phyloP scores from a whole-genome alignment of 2,888 invertebrate species.

The Schizaphis graminum region DNA sequence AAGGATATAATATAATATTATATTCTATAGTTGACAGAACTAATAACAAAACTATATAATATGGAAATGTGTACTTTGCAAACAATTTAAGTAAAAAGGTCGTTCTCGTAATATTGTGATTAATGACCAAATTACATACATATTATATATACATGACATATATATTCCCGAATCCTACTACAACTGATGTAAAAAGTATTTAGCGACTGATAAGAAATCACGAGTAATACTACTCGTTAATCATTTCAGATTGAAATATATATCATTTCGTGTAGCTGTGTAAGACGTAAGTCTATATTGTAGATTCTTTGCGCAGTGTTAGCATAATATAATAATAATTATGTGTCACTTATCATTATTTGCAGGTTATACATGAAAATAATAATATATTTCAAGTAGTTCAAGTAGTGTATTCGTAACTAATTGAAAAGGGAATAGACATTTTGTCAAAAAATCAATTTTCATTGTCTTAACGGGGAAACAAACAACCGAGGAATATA shows the following conservation, averaged over 20 bases:
- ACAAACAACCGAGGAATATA: not conserved
- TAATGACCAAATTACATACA: not conserved
- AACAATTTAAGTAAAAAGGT: not conserved
- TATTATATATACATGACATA: not conserved
- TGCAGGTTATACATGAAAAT: not conserved
- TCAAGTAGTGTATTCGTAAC: not conserved
- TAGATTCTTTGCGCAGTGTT: not conserved
- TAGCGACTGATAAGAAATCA: not conserved
- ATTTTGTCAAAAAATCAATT: not conserved
- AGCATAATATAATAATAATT: not conserved
- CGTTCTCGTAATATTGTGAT: constrained; percentile 1
- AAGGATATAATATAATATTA: not conserved
- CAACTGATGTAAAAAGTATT: not conserved
- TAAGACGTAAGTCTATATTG: not conserved
- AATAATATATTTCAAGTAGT: not conserved
- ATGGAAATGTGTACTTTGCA: not conserved
- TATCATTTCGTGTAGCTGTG: not conserved
- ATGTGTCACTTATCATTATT: not conserved
- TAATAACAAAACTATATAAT: not conserved
- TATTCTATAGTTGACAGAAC: not conserved
- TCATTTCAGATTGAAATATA: not conserved
- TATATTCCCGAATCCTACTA: not conserved
- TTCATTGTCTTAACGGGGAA: not conserved
- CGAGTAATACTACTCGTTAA: not conserved
- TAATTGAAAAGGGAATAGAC: not conserved